Evolutionary conservation across 2,888 invertebrate species (phyloP).

Genomic region (Autographa pulchrina): DNA sequence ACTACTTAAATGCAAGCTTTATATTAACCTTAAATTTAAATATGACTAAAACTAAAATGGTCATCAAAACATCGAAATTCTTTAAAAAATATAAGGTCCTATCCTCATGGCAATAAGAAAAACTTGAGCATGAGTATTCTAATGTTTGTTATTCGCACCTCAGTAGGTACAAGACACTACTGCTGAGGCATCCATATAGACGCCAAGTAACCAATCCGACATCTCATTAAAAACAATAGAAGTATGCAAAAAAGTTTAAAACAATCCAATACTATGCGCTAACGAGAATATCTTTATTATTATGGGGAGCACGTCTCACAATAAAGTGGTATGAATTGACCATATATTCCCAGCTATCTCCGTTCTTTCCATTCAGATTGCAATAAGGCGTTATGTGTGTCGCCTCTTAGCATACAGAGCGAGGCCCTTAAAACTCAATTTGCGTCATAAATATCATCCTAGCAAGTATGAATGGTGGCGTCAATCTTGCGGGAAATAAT

Average conservation of each 20-base stretch:
- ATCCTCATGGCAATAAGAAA: too few species aligned
- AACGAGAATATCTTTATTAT: constrained; percentile 13
- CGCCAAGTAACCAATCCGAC: too few species aligned
- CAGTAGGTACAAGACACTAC: too few species aligned
- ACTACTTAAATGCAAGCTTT: neutral
- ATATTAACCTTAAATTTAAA: too few species aligned
- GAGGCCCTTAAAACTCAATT: constrained; percentile 5
- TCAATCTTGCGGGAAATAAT: neutral
- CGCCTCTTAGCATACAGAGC: constrained; percentile 8
- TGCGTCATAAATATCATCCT: neutral
- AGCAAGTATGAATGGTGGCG: neutral
- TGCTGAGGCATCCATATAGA: too few species aligned
- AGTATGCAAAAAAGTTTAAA: neutral
- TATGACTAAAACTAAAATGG: too few species aligned
- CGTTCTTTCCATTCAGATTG: constrained; percentile 11
- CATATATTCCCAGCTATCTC: constrained; percentile 16
- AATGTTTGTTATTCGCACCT: too few species aligned
- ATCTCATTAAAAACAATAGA: too few species aligned
- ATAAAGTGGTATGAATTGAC: constrained; percentile 20
- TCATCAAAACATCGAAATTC: too few species aligned
- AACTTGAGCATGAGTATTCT: too few species aligned
- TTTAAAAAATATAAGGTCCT: too few species aligned
- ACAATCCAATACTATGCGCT: neutral
- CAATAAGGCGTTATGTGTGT: constrained; percentile 18
- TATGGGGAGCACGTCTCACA: constrained; percentile 23